phyloP scores from a whole-genome alignment of 23 tunicate species.

The Oikopleura albicans region DNA sequence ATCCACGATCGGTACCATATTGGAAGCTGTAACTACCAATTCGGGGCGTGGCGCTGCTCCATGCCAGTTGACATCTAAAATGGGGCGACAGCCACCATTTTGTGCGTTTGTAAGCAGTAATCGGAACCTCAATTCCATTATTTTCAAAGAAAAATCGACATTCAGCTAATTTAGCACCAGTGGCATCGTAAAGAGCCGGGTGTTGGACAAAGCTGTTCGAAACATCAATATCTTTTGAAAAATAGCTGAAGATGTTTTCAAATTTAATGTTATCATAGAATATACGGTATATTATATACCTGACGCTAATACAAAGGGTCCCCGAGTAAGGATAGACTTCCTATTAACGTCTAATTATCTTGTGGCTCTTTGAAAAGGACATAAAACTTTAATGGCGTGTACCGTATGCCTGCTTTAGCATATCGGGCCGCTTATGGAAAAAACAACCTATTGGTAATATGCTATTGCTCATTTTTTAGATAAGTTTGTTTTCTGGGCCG shows the following conservation, averaged over 20 bases:
- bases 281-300: too few relatives aligned
- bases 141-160: not conserved
- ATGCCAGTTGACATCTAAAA: not conserved
- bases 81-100: not conserved
- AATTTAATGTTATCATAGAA: not conserved
- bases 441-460: too few relatives aligned
- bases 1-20: not conserved
- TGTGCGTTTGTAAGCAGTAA: not conserved
- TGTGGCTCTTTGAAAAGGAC: too few relatives aligned
- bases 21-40: not conserved
- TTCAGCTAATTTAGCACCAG: not conserved
- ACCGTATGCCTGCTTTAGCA: too few relatives aligned
- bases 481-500: too few relatives aligned
- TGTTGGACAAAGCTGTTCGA: not conserved
- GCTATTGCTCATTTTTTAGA: too few relatives aligned
- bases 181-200: not conserved
- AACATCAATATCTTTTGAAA: not conserved
- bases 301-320: too few relatives aligned
- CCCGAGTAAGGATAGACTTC: too few relatives aligned
- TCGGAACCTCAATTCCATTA: not conserved
- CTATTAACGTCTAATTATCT: too few relatives aligned
- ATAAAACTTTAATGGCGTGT: too few relatives aligned
- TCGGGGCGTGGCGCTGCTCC: not conserved
- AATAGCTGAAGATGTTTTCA: not conserved
- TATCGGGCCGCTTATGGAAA: too few relatives aligned